phyloP scores from a whole-genome alignment of 2,113 vertebrate genomes.

The Triplophysa tibetana region DNA sequence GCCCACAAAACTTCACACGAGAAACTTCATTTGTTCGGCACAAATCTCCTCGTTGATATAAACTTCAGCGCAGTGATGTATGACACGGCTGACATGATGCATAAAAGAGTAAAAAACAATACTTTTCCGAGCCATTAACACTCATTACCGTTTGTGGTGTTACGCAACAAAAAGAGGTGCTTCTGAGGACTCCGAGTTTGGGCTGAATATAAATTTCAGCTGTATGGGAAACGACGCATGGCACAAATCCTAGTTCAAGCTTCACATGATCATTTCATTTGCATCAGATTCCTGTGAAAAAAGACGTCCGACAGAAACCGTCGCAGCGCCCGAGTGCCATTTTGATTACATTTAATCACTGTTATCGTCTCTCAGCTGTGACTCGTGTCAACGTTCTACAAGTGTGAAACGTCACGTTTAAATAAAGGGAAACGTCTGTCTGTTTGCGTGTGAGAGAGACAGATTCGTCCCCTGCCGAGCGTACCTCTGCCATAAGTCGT shows the following conservation, averaged over 20 bases:
- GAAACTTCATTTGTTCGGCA: conserved; percentile 41
- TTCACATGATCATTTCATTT: background rate
- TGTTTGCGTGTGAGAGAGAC: conserved; percentile 1
- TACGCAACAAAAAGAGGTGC: conserved; percentile 2
- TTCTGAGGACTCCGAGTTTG: no score
- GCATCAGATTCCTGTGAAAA: background rate
- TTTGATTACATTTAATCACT: conserved; percentile 43
- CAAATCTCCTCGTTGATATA: conserved; percentile 36
- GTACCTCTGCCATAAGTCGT: background rate
- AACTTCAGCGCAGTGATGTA: conserved; percentile 41
- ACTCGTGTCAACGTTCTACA: background rate
- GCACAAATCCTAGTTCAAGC: background rate
- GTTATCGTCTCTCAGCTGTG: conserved; percentile 31
- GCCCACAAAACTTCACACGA: conserved; percentile 37
- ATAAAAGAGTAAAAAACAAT: conserved; percentile 31
- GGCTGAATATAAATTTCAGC: background rate
- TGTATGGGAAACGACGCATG: background rate
- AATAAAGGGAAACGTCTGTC: conserved; percentile 28
- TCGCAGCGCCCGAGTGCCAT: conserved; percentile 5
- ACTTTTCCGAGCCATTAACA: conserved; percentile 16
- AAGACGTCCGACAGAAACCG: conserved; percentile 26
- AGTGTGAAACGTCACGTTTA: conserved; percentile 2
- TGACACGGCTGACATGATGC: background rate
- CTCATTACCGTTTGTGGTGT: background rate
- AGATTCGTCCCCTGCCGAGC: conserved; percentile 33